Evolutionary conservation across 2,113 vertebrate genomes (phyloP).

Genomic region (Corythoichthys intestinalis): DNA sequence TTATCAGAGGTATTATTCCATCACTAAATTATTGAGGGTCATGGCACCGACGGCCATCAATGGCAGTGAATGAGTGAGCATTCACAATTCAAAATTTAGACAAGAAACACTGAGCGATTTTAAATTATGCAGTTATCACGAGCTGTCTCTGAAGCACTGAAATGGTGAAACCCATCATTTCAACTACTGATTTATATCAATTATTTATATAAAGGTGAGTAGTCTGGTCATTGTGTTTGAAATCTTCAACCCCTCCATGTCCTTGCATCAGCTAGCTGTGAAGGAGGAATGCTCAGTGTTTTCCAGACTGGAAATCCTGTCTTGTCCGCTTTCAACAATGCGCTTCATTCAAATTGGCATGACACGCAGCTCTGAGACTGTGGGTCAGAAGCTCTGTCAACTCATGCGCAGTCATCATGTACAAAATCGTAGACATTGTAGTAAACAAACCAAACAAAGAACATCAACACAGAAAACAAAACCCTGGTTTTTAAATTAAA

Average conservation of each 20-base stretch:
- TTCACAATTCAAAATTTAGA: too few species aligned
- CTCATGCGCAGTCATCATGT: conserved; percentile 10
- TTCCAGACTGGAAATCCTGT: conserved; percentile 17
- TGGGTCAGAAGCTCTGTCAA: background rate
- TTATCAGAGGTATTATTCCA: too few species aligned
- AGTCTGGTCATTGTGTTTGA: background rate
- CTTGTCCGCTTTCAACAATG: conserved; percentile 8
- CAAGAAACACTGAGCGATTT: too few species aligned
- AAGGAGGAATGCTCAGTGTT: conserved; percentile 13
- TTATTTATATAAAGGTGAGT: background rate
- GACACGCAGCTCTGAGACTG: conserved; percentile 5
- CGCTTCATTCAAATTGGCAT: conserved; percentile 8
- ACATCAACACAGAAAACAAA: background rate
- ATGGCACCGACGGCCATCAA: background rate
- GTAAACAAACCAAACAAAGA: conserved; percentile 1
- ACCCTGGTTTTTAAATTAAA: background rate
- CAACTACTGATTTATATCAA: background rate
- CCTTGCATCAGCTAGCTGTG: background rate
- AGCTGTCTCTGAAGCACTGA: background rate
- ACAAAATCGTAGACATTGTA: background rate
- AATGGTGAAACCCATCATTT: background rate
- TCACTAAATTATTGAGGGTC: background rate
- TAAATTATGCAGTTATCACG: too few species aligned
- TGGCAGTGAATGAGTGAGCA: background rate
- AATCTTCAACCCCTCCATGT: background rate